Conservation (phyloP, 2,888 invertebrate species). For the Protula sp. region DNA sequence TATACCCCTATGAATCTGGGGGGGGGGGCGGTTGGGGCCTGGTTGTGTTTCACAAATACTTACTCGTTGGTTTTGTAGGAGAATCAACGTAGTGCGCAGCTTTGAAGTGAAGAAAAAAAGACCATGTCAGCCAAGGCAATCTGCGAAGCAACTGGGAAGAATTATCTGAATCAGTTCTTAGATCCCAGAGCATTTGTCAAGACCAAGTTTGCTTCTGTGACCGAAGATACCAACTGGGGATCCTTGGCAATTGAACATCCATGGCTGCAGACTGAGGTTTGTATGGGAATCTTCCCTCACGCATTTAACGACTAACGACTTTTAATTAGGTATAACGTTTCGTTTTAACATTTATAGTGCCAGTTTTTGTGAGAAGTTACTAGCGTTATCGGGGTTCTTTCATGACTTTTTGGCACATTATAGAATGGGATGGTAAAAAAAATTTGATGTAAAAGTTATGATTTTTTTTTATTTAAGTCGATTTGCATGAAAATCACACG, state of each 20-base stretch:
- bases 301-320: neutral
- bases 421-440: too few relatives aligned
- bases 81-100: too few relatives aligned
- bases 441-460: neutral
- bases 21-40: too few relatives aligned
- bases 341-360: neutral
- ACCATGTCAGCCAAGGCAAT: slow-evolving; percentile 95
- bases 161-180: slow-evolving; percentile 74
- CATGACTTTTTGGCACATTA: too few relatives aligned
- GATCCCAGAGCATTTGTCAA: slow-evolving; percentile 63
- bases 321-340: neutral
- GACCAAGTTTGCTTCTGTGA: slow-evolving; percentile 77
- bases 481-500: too few relatives aligned
- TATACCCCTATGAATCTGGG: too few relatives aligned
- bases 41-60: too few relatives aligned
- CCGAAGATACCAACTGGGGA: slow-evolving; percentile 72
- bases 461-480: too few relatives aligned
- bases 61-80: too few relatives aligned
- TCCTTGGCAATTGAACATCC: slow-evolving; percentile 71
- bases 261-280: slow-evolving; percentile 66
- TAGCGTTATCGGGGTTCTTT: too few relatives aligned
- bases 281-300: neutral
- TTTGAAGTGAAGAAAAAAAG: neutral
- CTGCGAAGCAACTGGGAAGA: slow-evolving; percentile 88
- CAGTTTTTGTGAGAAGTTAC: neutral